These are phyloP conservation scores for Stercorarius parasiticus DNA, from an alignment of 2,113 vertebrate genomes.

Conservation along the genomic window DNA sequence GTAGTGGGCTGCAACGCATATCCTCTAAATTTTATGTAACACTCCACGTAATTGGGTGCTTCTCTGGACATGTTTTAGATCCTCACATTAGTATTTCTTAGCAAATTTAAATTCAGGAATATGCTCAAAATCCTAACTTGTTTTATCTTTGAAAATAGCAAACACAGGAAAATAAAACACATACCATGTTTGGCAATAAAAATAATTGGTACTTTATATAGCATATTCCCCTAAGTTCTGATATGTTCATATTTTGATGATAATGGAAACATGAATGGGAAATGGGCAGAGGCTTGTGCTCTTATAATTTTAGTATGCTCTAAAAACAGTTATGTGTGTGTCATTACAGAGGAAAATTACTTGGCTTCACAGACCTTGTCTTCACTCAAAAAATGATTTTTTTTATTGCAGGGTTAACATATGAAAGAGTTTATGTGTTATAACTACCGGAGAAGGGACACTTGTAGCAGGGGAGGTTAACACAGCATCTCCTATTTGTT, in stretches of 20 bases:
- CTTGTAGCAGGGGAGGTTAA: not conserved
- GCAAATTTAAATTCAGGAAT: not conserved
- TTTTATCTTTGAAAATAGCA: not conserved
- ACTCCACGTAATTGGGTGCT: not conserved
- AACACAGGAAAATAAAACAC: not conserved
- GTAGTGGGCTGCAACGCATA: not conserved
- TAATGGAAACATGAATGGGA: not conserved
- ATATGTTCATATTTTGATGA: not conserved
- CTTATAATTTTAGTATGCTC: not conserved
- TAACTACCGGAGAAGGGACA: not conserved
- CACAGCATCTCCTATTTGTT: not conserved
- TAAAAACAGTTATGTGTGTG: not conserved
- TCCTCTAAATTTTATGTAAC: not conserved
- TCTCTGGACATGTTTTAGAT: not conserved
- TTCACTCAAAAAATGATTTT: not conserved
- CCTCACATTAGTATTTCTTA: not conserved
- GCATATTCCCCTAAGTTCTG: not conserved
- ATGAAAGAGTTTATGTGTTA: not conserved
- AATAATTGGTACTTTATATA: not conserved
- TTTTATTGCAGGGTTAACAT: not conserved
- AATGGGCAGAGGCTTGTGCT: not conserved
- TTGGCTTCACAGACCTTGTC: not conserved
- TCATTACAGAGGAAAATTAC: not conserved
- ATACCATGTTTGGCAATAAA: not conserved
- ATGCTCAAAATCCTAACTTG: not conserved